These are phyloP conservation scores for Toxotes jaculatrix DNA, from an alignment of 2,113 vertebrate genomes.

Conservation along the genomic window DNA sequence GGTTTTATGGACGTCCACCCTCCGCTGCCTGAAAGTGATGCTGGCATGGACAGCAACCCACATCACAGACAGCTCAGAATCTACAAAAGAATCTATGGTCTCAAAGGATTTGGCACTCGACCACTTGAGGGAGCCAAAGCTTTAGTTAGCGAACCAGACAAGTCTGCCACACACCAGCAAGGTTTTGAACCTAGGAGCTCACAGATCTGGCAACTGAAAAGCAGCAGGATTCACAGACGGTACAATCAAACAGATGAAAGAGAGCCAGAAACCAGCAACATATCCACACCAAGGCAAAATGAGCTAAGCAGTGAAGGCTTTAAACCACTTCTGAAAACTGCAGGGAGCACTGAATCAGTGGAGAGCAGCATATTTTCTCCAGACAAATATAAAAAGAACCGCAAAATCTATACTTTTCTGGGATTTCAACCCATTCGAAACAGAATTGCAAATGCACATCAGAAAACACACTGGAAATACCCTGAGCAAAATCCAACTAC, in stretches of 20 bases:
- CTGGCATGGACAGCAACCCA: not conserved
- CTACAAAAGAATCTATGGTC: slow-evolving; percentile 17
- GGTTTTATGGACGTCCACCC: not conserved
- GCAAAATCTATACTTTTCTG: not conserved
- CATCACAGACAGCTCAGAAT: not conserved
- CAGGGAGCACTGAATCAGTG: not conserved
- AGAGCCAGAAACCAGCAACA: not conserved
- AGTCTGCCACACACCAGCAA: not conserved
- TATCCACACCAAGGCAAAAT: not conserved
- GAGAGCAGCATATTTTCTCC: not conserved
- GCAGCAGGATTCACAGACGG: slow-evolving; percentile 17
- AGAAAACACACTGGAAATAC: slow-evolving; percentile 1
- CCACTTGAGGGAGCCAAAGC: slow-evolving; percentile 59
- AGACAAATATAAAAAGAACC: not conserved
- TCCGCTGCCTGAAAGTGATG: not conserved
- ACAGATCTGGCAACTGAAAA: slow-evolving; percentile 12
- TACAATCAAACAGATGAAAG: slow-evolving; percentile 9
- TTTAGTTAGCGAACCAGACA: not conserved
- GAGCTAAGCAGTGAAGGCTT: not conserved
- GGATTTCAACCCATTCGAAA: slow-evolving; percentile 2
- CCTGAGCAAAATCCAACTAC: not conserved
- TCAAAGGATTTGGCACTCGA: slow-evolving; percentile 18
- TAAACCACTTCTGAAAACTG: not conserved
- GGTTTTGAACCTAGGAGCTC: not conserved
- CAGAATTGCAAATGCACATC: fast-evolving